phyloP scores from a whole-genome alignment of 1,140 invertebrate species.

The Adoxophyes honmai region DNA sequence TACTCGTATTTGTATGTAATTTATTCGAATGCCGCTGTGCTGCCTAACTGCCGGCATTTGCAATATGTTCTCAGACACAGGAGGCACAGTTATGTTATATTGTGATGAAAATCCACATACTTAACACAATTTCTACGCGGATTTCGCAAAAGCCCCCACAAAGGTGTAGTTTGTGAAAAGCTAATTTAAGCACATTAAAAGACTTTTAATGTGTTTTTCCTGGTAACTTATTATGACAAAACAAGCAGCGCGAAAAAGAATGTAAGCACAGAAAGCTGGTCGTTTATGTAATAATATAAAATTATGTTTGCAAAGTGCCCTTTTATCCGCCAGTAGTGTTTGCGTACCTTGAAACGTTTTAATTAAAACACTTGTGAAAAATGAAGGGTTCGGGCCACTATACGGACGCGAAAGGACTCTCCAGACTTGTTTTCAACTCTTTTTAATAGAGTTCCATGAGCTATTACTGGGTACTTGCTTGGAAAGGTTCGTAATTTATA shows the following conservation, averaged over 20 bases:
- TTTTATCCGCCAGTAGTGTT: constrained; percentile 27
- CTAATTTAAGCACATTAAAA: constrained; percentile 11
- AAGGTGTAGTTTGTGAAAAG: constrained; percentile 10
- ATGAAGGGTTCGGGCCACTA: constrained; percentile 34
- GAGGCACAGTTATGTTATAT: too few relatives aligned
- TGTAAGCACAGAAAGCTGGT: background rate
- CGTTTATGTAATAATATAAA: background rate
- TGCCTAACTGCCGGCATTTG: too few relatives aligned
- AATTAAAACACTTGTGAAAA: constrained; percentile 46
- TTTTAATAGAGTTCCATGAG: background rate
- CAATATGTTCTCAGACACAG: too few relatives aligned
- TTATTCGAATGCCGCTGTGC: too few relatives aligned
- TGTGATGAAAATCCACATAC: too few relatives aligned
- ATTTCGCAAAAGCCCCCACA: background rate
- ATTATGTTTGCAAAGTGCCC: constrained; percentile 18
- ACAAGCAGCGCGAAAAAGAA: background rate
- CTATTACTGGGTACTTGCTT: background rate
- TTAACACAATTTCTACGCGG: background rate
- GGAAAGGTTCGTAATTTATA: background rate
- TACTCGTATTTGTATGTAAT: background rate
- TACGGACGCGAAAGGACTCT: background rate
- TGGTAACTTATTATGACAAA: background rate
- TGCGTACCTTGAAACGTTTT: constrained; percentile 44
- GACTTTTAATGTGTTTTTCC: constrained; percentile 4
- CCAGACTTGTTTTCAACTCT: background rate